These are phyloP conservation scores for Hypercompe scribonia DNA, from an alignment of 2,888 invertebrate species.

Conservation along the genomic window DNA sequence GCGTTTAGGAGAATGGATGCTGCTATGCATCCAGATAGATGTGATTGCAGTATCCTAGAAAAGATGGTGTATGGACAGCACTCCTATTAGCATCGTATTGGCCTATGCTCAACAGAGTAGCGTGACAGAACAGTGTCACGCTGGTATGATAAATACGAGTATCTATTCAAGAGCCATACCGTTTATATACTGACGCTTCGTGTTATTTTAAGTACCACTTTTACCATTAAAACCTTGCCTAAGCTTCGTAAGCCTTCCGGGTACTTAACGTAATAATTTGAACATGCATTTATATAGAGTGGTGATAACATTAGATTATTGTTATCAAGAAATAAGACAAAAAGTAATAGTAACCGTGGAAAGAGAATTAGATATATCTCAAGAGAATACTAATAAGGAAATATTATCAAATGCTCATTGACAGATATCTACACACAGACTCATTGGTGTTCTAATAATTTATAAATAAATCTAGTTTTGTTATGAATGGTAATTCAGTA, in stretches of 20 bases:
- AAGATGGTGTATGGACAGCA: background rate
- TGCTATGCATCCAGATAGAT: no score
- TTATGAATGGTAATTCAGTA: background rate
- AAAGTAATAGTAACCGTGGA: background rate
- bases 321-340: constrained; percentile 22
- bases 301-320: constrained; percentile 28
- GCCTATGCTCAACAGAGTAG: background rate
- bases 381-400: constrained; percentile 17
- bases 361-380: constrained; percentile 30
- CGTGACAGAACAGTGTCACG: background rate
- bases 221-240: background rate
- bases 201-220: background rate
- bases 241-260: background rate
- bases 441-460: background rate
- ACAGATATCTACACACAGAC: background rate
- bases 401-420: constrained; percentile 7
- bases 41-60: background rate
- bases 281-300: constrained; percentile 11
- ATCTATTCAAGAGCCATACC: background rate
- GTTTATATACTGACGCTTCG: background rate
- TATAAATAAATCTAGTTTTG: background rate
- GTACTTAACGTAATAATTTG: background rate
- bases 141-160: background rate
- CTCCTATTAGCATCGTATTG: background rate
- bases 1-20: no score